phyloP scores from a whole-genome alignment of 2,113 vertebrate genomes.

The Alligator sinensis region DNA sequence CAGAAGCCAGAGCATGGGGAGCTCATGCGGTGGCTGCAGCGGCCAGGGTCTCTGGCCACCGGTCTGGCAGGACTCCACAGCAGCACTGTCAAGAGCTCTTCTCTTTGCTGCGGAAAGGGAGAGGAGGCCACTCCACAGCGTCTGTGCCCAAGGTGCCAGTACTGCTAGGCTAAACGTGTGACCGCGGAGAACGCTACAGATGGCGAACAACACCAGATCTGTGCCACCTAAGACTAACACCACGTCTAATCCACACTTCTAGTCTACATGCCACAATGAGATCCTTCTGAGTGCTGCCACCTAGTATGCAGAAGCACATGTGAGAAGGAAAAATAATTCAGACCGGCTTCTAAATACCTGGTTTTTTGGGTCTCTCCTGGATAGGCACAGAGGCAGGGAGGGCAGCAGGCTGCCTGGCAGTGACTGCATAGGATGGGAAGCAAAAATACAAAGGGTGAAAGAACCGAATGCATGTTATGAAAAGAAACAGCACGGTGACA shows the following conservation, averaged over 20 bases:
- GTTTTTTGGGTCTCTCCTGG: not conserved
- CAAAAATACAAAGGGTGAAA: slow-evolving; percentile 45
- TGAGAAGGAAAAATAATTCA: not conserved
- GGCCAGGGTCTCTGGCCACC: too few species aligned
- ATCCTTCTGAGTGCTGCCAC: slow-evolving; percentile 6
- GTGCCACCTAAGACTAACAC: not conserved
- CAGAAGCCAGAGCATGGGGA: too few species aligned
- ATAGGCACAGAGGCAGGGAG: slow-evolving; percentile 37
- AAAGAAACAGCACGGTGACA: not conserved
- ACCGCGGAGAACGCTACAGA: not conserved
- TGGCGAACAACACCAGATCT: slow-evolving; percentile 48
- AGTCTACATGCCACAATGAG: slow-evolving; percentile 36
- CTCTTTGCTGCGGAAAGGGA: too few species aligned
- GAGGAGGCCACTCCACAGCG: too few species aligned
- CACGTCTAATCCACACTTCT: slow-evolving; percentile 50
- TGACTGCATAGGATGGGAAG: slow-evolving; percentile 50
- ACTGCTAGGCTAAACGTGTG: not conserved
- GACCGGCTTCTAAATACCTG: slow-evolving; percentile 64
- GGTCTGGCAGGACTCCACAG: too few species aligned
- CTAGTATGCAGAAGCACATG: slow-evolving; percentile 4
- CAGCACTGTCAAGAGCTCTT: too few species aligned
- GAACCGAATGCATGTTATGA: not conserved
- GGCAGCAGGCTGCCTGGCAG: slow-evolving; percentile 37
- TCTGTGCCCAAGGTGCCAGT: too few species aligned
- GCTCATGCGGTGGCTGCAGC: too few species aligned